Evolutionary conservation across 2,113 vertebrate genomes (phyloP).

Genomic region (Taxidea taxus): DNA sequence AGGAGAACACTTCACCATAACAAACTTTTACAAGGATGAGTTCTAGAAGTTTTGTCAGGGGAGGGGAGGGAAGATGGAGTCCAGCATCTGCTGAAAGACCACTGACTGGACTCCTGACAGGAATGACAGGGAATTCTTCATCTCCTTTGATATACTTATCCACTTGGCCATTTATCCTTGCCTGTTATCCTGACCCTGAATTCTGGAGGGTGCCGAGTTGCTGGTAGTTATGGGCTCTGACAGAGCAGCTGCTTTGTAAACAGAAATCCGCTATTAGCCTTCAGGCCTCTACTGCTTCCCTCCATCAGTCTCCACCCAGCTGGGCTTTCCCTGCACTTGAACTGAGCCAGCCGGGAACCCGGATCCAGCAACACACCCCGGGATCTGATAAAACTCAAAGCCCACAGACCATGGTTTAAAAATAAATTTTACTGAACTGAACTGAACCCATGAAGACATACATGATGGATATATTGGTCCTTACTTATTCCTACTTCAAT

Average conservation of each 20-base stretch:
- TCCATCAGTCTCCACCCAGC: not conserved
- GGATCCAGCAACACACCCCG: not conserved
- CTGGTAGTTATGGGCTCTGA: not conserved
- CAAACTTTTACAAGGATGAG: not conserved
- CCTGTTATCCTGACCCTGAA: not conserved
- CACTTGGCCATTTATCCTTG: not conserved
- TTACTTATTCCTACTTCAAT: not conserved
- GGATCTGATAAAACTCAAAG: not conserved
- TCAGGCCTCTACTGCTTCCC: not conserved
- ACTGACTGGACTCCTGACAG: not conserved
- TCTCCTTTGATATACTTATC: not conserved
- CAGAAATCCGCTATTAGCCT: not conserved
- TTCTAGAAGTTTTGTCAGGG: not conserved
- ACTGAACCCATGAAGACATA: not conserved
- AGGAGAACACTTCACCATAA: not conserved
- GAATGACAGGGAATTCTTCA: not conserved
- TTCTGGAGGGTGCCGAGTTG: not conserved
- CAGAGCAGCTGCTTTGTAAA: not conserved
- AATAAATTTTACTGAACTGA: not conserved
- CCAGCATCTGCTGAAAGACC: not conserved
- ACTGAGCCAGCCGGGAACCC: not conserved
- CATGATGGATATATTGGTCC: too few relatives aligned
- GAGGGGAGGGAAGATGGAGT: not conserved
- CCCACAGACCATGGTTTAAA: not conserved
- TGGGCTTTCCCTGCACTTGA: not conserved